Evolutionary conservation across 2,797 vertebrate genomes (phyloP).

Genomic region (Tapera naevia): DNA sequence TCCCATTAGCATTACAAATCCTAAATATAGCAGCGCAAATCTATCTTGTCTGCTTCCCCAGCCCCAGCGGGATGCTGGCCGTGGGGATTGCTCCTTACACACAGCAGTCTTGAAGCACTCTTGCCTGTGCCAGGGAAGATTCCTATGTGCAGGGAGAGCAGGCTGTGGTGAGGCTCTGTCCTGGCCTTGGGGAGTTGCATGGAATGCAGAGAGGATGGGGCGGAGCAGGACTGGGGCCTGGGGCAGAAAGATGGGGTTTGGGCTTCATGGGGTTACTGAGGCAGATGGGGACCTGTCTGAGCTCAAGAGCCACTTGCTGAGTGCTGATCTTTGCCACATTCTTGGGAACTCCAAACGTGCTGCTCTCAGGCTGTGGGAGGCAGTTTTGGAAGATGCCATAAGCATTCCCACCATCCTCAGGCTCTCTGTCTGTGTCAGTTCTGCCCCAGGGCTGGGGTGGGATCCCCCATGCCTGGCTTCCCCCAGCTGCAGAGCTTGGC

Average conservation of each 20-base stretch:
- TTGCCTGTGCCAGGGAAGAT: neutral
- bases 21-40: constrained; percentile 62
- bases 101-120: neutral
- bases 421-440: neutral
- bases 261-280: neutral
- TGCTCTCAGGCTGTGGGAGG: neutral
- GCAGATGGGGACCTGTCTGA: neutral
- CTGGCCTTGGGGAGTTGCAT: neutral
- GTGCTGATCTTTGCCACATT: neutral
- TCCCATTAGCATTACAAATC: constrained; percentile 44
- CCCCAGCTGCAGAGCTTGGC: neutral
- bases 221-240: neutral
- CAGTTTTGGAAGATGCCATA: neutral
- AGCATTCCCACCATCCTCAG: rapidly evolving
- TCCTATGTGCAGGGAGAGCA: rapidly evolving
- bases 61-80: neutral
- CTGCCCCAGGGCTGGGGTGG: neutral
- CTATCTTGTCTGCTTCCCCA: neutral
- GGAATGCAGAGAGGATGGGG: rapidly evolving
- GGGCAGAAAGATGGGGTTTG: neutral
- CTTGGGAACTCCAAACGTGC: neutral
- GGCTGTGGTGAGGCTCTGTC: neutral
- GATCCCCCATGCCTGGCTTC: neutral
- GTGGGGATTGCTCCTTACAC: neutral
- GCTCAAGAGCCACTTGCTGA: neutral